Base-by-base conservation (phyloP, 1,140 invertebrate species). In the Rhagoletis pomonella region DNA sequence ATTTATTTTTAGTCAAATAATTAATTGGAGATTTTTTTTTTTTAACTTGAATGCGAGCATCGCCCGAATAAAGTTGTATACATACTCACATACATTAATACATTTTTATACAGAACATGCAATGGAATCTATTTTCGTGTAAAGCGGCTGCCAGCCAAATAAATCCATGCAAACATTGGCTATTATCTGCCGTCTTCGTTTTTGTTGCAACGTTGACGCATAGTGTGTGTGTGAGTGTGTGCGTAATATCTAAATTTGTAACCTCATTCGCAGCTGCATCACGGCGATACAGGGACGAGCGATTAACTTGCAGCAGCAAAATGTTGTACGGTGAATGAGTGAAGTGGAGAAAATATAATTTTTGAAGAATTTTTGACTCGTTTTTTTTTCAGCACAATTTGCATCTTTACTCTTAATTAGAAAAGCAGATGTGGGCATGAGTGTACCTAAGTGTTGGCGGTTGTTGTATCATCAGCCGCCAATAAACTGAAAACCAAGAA, bases 1-100 rank as follows among this genome's bases (percentile, higher is more conserved):
- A 55, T 9, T 81, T 81, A 81, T 81, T 81, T 81, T 73, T 73
- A 73, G 67, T 73, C 39, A 1, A 73, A 81, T 55, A 81, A 81
- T 81, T 81, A 81, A 81, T 81, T 81, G 47, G 19, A 55, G 47
- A 29, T 29, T 29, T 29, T 47, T 81, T 81, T 58, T 42, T 14
- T 55, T 50, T 19, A 81, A 81, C 73, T 81, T 55, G 73, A 81
- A 50, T 81, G 73, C 42, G 29, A 47, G 67, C 67, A 42, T 39
- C 39, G 60, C 17, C 10, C 17, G 7, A 17, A 9, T 47, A n/a
- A 42, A 73, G 5, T 14, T 4, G 39, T 44, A 69, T 39, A 44
- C 42, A 69, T n/a, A n/a, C 64, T 7, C 5, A 7, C 44, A 62
- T 14, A 62, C 17, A 62, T 9, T 1, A 47, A 47, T 17, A n/a